Conservation (phyloP, 2,888 invertebrate genomes). For the Diachrysia chrysitis region DNA sequence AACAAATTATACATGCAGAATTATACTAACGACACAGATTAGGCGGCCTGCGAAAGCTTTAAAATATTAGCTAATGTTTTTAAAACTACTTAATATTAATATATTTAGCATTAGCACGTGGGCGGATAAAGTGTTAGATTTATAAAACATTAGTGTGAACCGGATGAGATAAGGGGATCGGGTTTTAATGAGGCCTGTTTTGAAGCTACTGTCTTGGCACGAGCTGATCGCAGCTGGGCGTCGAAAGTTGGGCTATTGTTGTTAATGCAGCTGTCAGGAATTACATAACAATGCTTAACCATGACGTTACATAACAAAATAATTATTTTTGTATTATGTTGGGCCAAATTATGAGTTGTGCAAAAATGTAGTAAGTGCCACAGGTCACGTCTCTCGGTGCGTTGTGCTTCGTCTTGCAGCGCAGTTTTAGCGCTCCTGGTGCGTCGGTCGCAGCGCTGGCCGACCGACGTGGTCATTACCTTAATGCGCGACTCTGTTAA, state of each 20-base stretch:
- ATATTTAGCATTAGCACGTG: constrained; percentile 11
- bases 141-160: constrained; percentile 9
- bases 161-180: constrained; percentile 8
- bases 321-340: background rate
- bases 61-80: constrained; percentile 3
- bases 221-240: background rate
- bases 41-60: constrained; percentile 1
- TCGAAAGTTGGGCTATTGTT: background rate
- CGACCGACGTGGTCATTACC: constrained; percentile 73
- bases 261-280: background rate
- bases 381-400: background rate
- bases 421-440: constrained; percentile 66
- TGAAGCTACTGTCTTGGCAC: constrained; percentile 1
- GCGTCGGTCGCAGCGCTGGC: constrained; percentile 57
- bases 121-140: constrained; percentile 9
- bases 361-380: background rate
- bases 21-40: constrained; percentile 2
- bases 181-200: constrained; percentile 5
- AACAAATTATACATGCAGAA: background rate
- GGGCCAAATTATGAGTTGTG: background rate
- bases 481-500: constrained; percentile 81
- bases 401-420: constrained; percentile 35
- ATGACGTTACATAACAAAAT: background rate
- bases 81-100: constrained; percentile 6
- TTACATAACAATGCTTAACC: background rate